Evolutionary conservation across 2,888 invertebrate species (phyloP).

Genomic region (Copidosoma aretas): DNA sequence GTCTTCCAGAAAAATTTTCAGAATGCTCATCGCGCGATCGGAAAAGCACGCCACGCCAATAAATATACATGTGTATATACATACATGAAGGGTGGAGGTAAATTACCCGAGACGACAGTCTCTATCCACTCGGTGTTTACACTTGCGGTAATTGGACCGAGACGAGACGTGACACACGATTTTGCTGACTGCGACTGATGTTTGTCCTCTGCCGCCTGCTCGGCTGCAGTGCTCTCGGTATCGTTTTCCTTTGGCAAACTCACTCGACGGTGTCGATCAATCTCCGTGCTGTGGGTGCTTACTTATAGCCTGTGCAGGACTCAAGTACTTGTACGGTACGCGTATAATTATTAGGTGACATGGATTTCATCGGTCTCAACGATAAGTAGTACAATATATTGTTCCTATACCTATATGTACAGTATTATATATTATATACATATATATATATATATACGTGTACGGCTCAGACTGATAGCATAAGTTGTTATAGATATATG

Average conservation of each 20-base stretch:
- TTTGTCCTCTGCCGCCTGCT: slow-evolving; percentile 37
- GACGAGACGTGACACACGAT: slow-evolving; percentile 40
- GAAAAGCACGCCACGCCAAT: neutral
- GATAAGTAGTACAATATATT: too few species aligned
- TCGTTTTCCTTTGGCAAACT: slow-evolving; percentile 15
- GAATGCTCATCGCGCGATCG: neutral
- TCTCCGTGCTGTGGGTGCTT: too few species aligned
- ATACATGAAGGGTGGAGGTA: neutral
- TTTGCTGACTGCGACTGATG: slow-evolving; percentile 46
- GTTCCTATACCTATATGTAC: too few species aligned
- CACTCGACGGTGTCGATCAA: slow-evolving; percentile 7
- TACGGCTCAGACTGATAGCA: too few species aligned
- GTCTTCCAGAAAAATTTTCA: too few species aligned
- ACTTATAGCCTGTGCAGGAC: too few species aligned
- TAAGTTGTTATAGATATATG: too few species aligned
- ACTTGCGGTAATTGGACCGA: slow-evolving; percentile 44
- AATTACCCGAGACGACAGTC: neutral
- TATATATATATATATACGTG: too few species aligned
- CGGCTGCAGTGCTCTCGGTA: slow-evolving; percentile 16
- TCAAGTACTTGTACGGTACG: neutral
- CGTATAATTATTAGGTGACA: neutral
- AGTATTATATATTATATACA: too few species aligned
- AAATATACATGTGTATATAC: neutral
- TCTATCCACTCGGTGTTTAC: slow-evolving; percentile 23
- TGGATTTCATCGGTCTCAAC: too few species aligned